phyloP scores from a whole-genome alignment of 1,140 invertebrate genomes.

The Dendrolimus punctatus region DNA sequence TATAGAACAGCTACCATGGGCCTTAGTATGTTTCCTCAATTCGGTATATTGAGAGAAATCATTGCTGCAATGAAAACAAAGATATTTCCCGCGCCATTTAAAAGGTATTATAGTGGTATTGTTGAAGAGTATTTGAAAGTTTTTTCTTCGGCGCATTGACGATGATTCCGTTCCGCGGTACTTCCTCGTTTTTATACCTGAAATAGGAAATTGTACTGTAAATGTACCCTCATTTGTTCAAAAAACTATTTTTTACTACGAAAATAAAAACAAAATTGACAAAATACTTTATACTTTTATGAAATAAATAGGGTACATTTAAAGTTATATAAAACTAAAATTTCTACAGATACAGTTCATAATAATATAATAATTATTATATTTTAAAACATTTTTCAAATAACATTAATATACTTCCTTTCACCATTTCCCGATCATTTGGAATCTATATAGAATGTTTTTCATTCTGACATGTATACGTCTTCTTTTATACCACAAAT shows the following conservation, averaged over 20 bases:
- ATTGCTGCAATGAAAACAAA: slow-evolving; percentile 61
- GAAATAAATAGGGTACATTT: slow-evolving; percentile 53
- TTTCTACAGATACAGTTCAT: not conserved
- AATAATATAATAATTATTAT: too few relatives aligned
- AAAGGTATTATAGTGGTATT: slow-evolving; percentile 58
- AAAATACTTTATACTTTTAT: not conserved
- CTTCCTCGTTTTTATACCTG: slow-evolving; percentile 51
- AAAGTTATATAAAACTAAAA: slow-evolving; percentile 29
- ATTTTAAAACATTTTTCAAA: too few relatives aligned
- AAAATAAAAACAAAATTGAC: not conserved
- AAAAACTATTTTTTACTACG: slow-evolving; percentile 8
- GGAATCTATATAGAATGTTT: too few relatives aligned
- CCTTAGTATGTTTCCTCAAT: slow-evolving; percentile 47
- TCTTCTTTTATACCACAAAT: too few relatives aligned
- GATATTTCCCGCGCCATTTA: slow-evolving; percentile 61
- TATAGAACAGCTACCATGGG: slow-evolving; percentile 45
- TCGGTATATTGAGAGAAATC: slow-evolving; percentile 41
- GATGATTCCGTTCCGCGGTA: slow-evolving; percentile 43
- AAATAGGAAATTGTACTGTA: slow-evolving; percentile 50
- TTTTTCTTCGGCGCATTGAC: slow-evolving; percentile 49
- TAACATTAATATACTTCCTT: too few relatives aligned
- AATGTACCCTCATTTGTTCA: slow-evolving; percentile 51
- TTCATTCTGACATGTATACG: too few relatives aligned
- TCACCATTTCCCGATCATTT: too few relatives aligned
- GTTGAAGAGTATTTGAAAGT: slow-evolving; percentile 56